Percentiles rank a stretch among this genome's conserved stretches.
Evolutionary conservation across 2,113 vertebrate genomes (phyloP).

Genomic region (Litocranius walleri): DNA sequence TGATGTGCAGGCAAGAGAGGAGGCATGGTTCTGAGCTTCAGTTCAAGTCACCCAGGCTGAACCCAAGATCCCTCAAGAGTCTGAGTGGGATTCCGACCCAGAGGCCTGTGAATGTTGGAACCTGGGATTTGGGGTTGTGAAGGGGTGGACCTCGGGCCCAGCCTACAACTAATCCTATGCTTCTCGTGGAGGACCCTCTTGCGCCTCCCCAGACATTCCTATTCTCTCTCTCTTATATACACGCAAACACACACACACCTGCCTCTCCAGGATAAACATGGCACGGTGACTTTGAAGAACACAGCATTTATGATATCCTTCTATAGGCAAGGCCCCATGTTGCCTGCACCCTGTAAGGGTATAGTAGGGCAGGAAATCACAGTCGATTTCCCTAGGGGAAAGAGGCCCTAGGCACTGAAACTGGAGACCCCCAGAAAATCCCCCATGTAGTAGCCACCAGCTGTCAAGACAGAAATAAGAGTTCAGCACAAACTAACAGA

Average conservation of each 20-base stretch:
- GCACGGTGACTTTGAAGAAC: not conserved
- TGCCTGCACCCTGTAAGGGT: slow-evolving; percentile 25
- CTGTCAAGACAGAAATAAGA: not conserved
- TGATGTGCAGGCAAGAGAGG: not conserved
- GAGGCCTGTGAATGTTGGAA: not conserved
- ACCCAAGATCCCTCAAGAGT: not conserved
- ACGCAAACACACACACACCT: not conserved
- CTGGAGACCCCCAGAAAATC: slow-evolving; percentile 12
- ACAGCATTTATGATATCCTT: slow-evolving; percentile 21
- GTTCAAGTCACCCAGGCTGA: not conserved
- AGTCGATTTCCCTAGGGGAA: not conserved
- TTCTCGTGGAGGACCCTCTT: not conserved
- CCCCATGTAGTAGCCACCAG: not conserved
- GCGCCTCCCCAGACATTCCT: not conserved
- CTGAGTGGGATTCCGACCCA: not conserved
- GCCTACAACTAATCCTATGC: not conserved
- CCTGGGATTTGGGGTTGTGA: not conserved
- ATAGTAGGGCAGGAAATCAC: not conserved
- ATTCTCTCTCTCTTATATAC: not conserved
- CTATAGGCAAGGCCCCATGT: slow-evolving; percentile 19
- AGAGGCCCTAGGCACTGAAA: not conserved
- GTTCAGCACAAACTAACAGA: not conserved
- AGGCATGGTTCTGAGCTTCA: not conserved
- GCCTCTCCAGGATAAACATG: not conserved
- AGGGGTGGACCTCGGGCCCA: not conserved